Evolutionary conservation across 1,140 invertebrate species (phyloP).

Genomic region (Melitaea cinxia): DNA sequence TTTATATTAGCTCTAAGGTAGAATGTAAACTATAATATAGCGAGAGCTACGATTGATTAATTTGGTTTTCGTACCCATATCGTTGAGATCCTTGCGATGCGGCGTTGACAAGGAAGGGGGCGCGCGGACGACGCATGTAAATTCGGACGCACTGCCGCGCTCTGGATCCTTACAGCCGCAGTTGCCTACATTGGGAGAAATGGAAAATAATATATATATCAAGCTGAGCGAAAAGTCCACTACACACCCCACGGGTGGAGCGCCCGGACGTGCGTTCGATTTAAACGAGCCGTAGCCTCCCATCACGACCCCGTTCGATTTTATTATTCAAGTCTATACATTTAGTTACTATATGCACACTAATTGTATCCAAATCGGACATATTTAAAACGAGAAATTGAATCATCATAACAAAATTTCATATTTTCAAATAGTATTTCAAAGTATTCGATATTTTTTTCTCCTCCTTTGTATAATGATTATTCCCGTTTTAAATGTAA

Average conservation of each 20-base stretch:
- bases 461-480: background rate
- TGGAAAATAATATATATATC: conserved; percentile 78
- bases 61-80: background rate
- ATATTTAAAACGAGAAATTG: conserved; percentile 21
- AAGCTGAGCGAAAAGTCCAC: conserved; percentile 75
- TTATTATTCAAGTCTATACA: conserved; percentile 47
- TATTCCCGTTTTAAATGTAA: conserved; percentile 53
- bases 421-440: too few species aligned
- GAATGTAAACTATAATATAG: conserved; percentile 9
- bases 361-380: background rate
- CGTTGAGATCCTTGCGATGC: conserved; percentile 20
- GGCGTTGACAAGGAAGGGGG: conserved; percentile 33
- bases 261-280: conserved; percentile 73
- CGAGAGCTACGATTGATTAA: conserved; percentile 22
- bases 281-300: conserved; percentile 69
- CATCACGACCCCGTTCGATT: conserved; percentile 70
- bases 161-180: conserved; percentile 61
- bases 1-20: too few species aligned
- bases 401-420: too few species aligned
- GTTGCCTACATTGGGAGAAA: conserved; percentile 71
- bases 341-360: conserved; percentile 59
- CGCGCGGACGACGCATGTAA: conserved; percentile 62
- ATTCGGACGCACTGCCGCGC: conserved; percentile 52
- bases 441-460: background rate
- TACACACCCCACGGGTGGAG: conserved; percentile 68